phyloP scores from a whole-genome alignment of 2,797 vertebrate genomes.

The Semotilus atromaculatus region DNA sequence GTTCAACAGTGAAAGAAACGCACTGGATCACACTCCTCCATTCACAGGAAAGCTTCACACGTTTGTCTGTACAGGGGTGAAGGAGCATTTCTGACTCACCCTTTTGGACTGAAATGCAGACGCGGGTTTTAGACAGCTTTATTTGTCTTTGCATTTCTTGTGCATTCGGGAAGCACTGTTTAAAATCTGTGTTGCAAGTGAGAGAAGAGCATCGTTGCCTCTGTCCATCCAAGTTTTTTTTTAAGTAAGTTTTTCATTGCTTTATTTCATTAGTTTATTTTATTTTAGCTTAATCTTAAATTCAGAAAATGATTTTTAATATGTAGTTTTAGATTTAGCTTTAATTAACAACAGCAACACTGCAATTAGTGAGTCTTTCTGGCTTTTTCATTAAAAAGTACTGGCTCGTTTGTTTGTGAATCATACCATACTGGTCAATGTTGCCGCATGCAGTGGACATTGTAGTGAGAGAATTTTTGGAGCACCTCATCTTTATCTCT shows the following conservation, averaged over 20 bases:
- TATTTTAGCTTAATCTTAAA: not conserved
- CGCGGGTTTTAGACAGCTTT: not conserved
- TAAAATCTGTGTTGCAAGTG: not conserved
- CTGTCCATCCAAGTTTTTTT: too few relatives aligned
- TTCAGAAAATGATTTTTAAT: too few relatives aligned
- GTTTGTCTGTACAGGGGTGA: not conserved
- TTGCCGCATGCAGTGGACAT: not conserved
- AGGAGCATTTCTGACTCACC: not conserved
- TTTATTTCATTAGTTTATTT: not conserved
- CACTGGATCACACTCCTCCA: not conserved
- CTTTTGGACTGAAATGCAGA: not conserved
- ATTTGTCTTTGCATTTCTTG: not conserved
- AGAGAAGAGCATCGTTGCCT: not conserved
- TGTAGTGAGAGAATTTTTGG: not conserved
- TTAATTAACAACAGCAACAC: not conserved
- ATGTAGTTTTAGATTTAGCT: not conserved
- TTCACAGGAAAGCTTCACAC: slow-evolving; percentile 10
- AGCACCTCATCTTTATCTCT: not conserved
- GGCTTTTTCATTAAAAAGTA: not conserved
- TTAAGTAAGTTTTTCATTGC: too few relatives aligned
- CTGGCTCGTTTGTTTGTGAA: not conserved
- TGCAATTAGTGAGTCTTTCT: slow-evolving; percentile 3
- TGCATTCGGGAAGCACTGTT: not conserved
- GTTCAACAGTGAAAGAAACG: not conserved
- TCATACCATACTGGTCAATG: too few relatives aligned